Evolutionary conservation across 1,140 invertebrate species (phyloP), one percentile per base, ranked within the genome.

Genomic region (Philaenus spumarius): DNA sequence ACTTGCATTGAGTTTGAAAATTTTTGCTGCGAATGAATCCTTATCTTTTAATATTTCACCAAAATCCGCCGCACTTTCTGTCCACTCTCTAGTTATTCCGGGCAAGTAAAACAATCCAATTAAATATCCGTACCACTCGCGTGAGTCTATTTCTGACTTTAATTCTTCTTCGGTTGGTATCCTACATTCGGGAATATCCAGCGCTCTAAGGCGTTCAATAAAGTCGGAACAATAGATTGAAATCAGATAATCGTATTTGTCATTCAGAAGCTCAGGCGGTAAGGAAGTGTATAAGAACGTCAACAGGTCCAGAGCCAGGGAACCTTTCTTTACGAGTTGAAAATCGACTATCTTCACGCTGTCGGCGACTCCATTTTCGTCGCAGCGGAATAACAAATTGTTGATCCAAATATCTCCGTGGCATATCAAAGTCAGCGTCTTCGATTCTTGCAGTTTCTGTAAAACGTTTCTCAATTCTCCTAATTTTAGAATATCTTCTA

Each of bases 331-430:
- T 5, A 4, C 5, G 15, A 23, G 17, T 47, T 47, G 45, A 20
- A 47, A 23, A 20, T 47, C 45, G 2, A 47, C 5, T 14, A 47
- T 3, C 14, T 47, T 47, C 6, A 47, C 19, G 9, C 11, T 19
- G 17, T 22, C 12, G 3, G 11, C 43, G 9, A 20, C 43, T 5
- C n/a, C 12, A 23, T 46, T 19, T 17, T 46, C 43, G 12, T 12
- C 11, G 11, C 12, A 20, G 3, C 43, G 19, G 14, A 39, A 37
- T 9, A 53, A 6, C 7, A 53, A 15, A 19, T 53, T 53, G 24
- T 53, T 53, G 50, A 17, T 11, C 50, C 50, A 53, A 19, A 37
- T 37, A 19, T 53, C 50, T 15, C 50, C 50, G 50, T 53, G 50
- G n/a, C 15, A n/a, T 2, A 53, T 9, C 6, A 53, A 26, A 12